These are phyloP conservation scores for Scrobipalpa atriplicella DNA, from an alignment of 2,888 invertebrate species.

Conservation along the genomic window DNA sequence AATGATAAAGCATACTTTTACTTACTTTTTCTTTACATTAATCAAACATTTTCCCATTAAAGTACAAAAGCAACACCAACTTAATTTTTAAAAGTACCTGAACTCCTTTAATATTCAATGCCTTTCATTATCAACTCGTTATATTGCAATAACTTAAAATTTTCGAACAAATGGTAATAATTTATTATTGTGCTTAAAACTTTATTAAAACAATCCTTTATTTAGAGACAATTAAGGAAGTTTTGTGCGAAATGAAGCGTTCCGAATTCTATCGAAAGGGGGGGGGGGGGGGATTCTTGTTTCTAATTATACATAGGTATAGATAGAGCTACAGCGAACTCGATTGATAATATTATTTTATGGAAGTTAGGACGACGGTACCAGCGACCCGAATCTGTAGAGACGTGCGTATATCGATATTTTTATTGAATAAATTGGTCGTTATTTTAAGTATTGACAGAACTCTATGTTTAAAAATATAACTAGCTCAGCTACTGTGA, in stretches of 20 bases:
- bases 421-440: background rate
- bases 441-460: background rate
- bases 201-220: conserved; percentile 18
- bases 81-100: background rate
- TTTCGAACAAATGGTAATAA: conserved; percentile 3
- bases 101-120: background rate
- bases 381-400: background rate
- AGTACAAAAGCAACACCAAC: background rate
- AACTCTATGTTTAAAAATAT: too few species aligned
- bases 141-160: background rate
- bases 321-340: conserved; percentile 31
- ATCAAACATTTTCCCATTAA: too few species aligned
- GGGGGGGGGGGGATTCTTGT: too few species aligned
- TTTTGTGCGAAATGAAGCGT: conserved; percentile 13
- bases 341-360: conserved; percentile 68
- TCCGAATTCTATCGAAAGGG: background rate
- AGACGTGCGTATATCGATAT: background rate
- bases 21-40: too few species aligned
- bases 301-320: conserved; percentile 18
- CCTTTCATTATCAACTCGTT: background rate
- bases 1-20: too few species aligned
- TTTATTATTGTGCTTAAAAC: background rate
- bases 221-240: conserved; percentile 16
- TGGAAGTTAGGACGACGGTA: conserved; percentile 46
- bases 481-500: too few species aligned